phyloP scores from a whole-genome alignment of 2,113 vertebrate genomes.

The Protobothrops flavoviridis region DNA sequence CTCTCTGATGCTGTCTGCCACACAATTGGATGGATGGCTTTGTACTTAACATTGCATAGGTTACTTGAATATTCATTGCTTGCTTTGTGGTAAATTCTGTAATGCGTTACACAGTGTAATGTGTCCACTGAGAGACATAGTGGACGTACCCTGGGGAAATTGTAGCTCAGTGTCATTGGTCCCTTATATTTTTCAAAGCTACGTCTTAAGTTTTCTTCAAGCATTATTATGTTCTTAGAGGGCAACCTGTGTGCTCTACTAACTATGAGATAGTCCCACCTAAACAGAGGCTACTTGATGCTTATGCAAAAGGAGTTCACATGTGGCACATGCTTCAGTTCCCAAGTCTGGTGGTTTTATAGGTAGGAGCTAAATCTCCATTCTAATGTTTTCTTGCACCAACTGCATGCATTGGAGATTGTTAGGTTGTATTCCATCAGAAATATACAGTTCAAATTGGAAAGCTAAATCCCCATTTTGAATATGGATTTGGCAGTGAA shows the following conservation, averaged over 20 bases:
- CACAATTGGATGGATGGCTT: neutral
- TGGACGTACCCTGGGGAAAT: neutral
- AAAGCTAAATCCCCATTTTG: neutral
- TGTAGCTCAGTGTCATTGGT: neutral
- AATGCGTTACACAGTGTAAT: neutral
- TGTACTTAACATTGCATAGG: neutral
- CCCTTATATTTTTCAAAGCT: neutral
- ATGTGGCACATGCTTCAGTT: neutral
- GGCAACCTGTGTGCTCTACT: neutral
- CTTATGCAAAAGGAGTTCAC: neutral
- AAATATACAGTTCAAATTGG: neutral
- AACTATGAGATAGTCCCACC: neutral
- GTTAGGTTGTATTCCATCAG: neutral
- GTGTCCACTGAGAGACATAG: neutral
- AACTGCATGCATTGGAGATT: no score
- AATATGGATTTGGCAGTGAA: neutral
- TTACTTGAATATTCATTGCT: neutral
- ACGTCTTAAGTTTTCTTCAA: neutral
- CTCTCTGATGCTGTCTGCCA: neutral
- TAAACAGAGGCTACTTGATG: neutral
- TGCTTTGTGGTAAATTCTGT: neutral
- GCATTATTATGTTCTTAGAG: neutral
- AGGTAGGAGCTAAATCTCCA: neutral
- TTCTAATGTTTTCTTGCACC: neutral
- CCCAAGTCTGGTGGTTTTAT: neutral